These are phyloP conservation scores for Paelopatides confundens DNA, from an alignment of 53 echinoderm and acorn worm genomes.

Conservation along the genomic window DNA sequence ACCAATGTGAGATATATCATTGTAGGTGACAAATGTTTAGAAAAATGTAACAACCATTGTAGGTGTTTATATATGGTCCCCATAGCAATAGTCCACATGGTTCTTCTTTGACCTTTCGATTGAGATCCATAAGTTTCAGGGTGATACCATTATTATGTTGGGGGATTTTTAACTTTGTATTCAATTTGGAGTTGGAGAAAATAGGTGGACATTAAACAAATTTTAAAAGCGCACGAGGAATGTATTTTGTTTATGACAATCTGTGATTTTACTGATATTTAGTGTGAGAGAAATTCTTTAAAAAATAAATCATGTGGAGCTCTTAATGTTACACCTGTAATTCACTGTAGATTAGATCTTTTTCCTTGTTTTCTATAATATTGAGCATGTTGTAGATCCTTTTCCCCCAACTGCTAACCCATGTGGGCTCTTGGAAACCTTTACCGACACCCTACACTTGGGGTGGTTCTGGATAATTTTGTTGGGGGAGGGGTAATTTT, in stretches of 20 bases:
- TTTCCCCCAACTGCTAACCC: too few relatives aligned
- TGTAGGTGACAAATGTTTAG: neutral
- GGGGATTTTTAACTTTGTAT: slow-evolving; percentile 4
- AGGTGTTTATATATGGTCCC: neutral
- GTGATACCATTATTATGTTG: neutral
- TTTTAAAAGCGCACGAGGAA: neutral
- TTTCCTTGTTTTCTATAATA: neutral
- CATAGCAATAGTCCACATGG: neutral
- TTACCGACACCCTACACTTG: too few relatives aligned
- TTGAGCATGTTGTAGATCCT: neutral
- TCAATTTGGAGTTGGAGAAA: neutral
- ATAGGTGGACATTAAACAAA: neutral
- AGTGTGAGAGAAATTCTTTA: neutral
- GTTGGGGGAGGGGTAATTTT: too few relatives aligned
- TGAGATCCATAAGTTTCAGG: neutral
- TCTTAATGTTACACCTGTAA: neutral
- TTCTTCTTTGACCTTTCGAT: neutral
- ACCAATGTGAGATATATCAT: neutral
- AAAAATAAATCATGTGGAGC: neutral
- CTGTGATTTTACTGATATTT: neutral
- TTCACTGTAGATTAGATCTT: neutral
- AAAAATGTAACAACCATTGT: neutral
- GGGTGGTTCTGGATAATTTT: too few relatives aligned
- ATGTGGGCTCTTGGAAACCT: too few relatives aligned
- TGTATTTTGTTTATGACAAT: neutral